These are phyloP conservation scores for Cynopterus brachyotis DNA, from an alignment of 2,113 vertebrate species.

Conservation along the genomic window DNA sequence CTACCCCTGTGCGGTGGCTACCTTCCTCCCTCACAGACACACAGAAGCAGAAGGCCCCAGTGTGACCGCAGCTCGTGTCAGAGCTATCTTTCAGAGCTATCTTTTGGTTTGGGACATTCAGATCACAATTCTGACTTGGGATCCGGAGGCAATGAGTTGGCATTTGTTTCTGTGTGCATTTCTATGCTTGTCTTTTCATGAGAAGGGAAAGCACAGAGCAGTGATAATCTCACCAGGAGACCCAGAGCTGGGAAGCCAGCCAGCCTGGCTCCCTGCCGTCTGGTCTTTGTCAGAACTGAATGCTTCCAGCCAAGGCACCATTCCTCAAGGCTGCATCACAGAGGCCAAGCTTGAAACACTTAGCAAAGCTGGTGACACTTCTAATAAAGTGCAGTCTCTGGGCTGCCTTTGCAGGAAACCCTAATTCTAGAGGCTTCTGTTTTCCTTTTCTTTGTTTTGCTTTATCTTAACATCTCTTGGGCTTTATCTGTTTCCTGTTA, in stretches of 20 bases:
- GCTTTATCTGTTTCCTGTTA: constrained; percentile 6
- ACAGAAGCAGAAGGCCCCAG: neutral
- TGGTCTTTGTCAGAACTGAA: neutral
- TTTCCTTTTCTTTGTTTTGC: neutral
- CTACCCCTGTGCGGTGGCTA: neutral
- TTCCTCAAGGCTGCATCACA: neutral
- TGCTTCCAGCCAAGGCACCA: too few relatives aligned
- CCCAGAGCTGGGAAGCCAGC: neutral
- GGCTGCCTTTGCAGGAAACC: neutral
- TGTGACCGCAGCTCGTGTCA: accelerated
- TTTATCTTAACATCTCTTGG: neutral
- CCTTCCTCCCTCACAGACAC: neutral
- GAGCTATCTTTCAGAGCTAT: neutral
- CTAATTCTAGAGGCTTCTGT: neutral
- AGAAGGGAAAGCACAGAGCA: neutral
- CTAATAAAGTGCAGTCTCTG: neutral
- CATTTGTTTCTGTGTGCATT: neutral
- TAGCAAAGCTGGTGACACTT: neutral
- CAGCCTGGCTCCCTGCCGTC: neutral
- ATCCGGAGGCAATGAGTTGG: neutral
- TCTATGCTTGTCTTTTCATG: neutral
- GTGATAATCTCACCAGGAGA: neutral
- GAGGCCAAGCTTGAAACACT: neutral
- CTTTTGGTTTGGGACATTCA: neutral
- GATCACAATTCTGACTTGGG: neutral